Evolutionary conservation across 2,797 vertebrate genomes (phyloP).

Genomic region (Pseudocheirus occidentalis): DNA sequence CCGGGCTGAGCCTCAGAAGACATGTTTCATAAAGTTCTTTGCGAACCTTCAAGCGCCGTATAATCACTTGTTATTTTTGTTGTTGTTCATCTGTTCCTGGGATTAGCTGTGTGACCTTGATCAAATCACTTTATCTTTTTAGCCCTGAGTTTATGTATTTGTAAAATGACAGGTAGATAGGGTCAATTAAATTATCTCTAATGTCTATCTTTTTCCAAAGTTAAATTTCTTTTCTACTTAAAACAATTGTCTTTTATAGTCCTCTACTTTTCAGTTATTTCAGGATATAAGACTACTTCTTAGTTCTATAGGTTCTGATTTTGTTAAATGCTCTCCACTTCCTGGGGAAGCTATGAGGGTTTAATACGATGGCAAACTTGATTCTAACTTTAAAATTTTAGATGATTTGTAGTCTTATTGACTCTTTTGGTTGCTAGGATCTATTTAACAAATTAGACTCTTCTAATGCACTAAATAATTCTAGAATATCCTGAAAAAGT

Average conservation of each 20-base stretch:
- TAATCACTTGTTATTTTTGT: neutral
- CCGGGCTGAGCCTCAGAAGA: neutral
- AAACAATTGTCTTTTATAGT: neutral
- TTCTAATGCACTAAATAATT: neutral
- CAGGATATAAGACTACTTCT: neutral
- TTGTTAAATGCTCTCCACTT: neutral
- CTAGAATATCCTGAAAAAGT: neutral
- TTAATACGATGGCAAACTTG: neutral
- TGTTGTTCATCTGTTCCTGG: neutral
- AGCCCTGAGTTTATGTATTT: neutral
- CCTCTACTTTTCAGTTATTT: neutral
- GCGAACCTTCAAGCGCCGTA: neutral
- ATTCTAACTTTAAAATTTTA: neutral
- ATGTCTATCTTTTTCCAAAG: no score
- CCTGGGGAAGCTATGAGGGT: neutral
- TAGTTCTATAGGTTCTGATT: neutral
- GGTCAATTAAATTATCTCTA: rapidly evolving
- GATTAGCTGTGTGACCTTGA: neutral
- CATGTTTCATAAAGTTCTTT: neutral
- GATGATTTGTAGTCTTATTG: neutral
- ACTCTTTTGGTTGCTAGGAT: neutral
- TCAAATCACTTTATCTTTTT: neutral
- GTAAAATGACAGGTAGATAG: neutral
- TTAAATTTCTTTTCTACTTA: neutral
- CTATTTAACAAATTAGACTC: no score